A percentile compares a stretch with the other conserved stretches of the same genome.
These are phyloP conservation scores for Dasyurus viverrinus DNA, from an alignment of 2,113 vertebrate genomes.

Conservation along the genomic window DNA sequence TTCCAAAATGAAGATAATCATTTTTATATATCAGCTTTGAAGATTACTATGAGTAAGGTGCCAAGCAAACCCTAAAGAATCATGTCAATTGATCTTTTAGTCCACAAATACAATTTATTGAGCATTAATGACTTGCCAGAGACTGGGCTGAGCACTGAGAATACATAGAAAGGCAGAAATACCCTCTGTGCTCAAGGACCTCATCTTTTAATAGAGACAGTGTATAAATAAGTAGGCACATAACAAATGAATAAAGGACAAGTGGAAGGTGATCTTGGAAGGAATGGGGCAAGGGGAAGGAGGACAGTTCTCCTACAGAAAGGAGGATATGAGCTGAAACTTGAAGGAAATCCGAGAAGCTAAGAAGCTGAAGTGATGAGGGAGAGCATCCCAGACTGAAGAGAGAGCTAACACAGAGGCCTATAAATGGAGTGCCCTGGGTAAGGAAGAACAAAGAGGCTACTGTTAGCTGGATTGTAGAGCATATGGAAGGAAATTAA, in stretches of 20 bases:
- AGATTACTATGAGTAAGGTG: no score
- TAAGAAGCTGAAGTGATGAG: neutral
- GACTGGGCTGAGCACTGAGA: no score
- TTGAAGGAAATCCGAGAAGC: neutral
- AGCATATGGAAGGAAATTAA: neutral
- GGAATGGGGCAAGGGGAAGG: neutral
- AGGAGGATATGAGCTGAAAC: neutral
- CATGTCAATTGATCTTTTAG: no score
- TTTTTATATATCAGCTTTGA: no score
- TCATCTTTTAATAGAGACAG: no score
- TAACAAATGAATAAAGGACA: neutral
- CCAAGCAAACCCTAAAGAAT: no score
- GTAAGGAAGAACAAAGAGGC: neutral
- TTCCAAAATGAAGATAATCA: no score
- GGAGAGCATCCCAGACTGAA: neutral
- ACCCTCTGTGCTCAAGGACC: no score
- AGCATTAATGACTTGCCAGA: no score
- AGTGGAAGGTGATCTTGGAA: neutral
- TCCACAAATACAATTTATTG: no score
- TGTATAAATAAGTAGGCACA: no score
- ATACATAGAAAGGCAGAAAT: no score
- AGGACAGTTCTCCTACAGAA: neutral
- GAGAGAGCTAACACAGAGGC: neutral
- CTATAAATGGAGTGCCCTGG: neutral
- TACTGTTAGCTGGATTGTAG: neutral